A percentile compares a stretch with the other conserved stretches of the same genome.
Conservation (phyloP, 2,888 invertebrate species). For the Eupithecia insigniata region DNA sequence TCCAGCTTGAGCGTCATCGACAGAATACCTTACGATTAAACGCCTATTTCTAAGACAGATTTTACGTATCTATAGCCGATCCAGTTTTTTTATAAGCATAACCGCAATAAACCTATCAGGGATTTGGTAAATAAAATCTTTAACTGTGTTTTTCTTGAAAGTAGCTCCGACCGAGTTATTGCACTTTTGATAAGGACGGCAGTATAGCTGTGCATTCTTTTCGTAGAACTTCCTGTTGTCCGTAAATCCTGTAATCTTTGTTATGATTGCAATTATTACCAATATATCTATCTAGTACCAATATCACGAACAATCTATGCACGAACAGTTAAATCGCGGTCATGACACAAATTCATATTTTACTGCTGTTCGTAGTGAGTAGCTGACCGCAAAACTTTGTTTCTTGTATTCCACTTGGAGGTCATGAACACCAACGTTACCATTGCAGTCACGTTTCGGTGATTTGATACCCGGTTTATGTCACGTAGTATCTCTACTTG, state of each 20-base stretch:
- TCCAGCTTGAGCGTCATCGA: not conserved
- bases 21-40: not conserved
- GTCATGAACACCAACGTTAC: constrained; percentile 45
- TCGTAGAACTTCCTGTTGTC: not conserved
- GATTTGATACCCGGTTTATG: constrained; percentile 39
- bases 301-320: constrained; percentile 15
- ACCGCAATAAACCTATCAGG: no score
- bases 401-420: constrained; percentile 46
- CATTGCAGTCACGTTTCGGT: constrained; percentile 43
- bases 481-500: constrained; percentile 33
- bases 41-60: no score
- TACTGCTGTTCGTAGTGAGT: constrained; percentile 49
- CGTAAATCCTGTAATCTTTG: not conserved
- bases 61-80: no score
- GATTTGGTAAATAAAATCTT: no score
- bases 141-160: no score
- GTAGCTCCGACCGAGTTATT: no score
- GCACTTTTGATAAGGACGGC: no score
- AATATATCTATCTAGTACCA: not conserved
- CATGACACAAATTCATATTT: constrained; percentile 55
- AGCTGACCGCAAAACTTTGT: constrained; percentile 53
- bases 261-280: not conserved
- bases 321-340: constrained; percentile 43
- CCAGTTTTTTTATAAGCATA: no score
- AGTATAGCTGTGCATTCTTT: not conserved